These are phyloP conservation scores for Hippocampus zosterae DNA, from an alignment of 2,113 vertebrate species.

Conservation along the genomic window DNA sequence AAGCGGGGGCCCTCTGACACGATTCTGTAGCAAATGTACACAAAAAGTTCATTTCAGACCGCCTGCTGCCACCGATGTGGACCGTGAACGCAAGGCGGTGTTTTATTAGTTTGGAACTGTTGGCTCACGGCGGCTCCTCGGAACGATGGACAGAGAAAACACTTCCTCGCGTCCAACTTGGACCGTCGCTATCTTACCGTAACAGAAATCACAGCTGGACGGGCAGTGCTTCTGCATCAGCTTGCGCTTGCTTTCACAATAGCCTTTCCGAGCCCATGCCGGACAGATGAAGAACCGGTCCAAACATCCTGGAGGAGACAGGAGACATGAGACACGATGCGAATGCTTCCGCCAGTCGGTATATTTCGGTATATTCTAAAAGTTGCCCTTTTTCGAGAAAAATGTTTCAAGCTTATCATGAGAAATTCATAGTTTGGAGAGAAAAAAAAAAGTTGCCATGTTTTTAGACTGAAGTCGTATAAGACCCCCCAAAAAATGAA, in stretches of 20 bases:
- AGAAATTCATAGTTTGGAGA: too few species aligned
- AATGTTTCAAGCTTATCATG: too few species aligned
- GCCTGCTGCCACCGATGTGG: background rate
- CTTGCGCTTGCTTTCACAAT: conserved; percentile 79
- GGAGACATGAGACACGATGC: conserved; percentile 39
- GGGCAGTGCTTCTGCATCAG: conserved; percentile 96
- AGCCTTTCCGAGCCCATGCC: conserved; percentile 83
- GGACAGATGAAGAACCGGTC: conserved; percentile 86
- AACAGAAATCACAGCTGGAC: conserved; percentile 92
- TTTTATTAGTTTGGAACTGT: conserved; percentile 50
- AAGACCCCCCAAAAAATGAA: too few species aligned
- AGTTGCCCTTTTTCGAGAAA: too few species aligned
- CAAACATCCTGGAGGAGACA: conserved; percentile 80
- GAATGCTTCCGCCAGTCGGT: background rate
- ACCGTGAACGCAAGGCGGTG: conserved; percentile 12
- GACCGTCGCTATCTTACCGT: conserved; percentile 73
- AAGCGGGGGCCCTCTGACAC: conserved; percentile 18
- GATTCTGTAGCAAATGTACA: background rate
- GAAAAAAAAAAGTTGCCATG: too few species aligned
- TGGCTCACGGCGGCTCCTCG: conserved; percentile 52
- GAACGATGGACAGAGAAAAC: conserved; percentile 44
- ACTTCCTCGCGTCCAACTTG: conserved; percentile 11
- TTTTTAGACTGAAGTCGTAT: too few species aligned
- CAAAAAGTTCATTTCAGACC: background rate
- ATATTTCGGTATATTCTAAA: too few species aligned